A percentile compares a stretch with the other conserved stretches of the same genome.
phyloP scores from a whole-genome alignment of 2,113 vertebrate genomes.

The Psilopsiagon aymara region DNA sequence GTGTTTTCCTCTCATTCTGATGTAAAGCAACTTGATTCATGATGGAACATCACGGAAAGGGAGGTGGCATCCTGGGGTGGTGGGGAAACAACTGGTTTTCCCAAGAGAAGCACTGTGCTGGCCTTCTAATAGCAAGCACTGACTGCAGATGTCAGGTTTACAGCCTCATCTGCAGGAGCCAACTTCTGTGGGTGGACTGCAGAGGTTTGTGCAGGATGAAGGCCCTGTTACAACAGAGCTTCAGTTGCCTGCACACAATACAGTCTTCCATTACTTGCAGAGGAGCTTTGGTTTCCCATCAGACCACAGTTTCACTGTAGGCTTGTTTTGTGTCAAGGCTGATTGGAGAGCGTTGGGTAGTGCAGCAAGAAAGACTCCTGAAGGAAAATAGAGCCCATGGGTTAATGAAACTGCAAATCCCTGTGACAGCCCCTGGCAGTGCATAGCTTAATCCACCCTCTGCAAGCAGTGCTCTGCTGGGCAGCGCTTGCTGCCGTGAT shows the following conservation, averaged over 20 bases:
- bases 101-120: accelerated
- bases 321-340: not conserved
- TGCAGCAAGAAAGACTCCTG: not conserved
- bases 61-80: not conserved
- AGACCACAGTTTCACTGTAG: accelerated
- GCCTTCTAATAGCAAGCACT: accelerated
- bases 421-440: not conserved
- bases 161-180: not conserved
- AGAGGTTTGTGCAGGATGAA: not conserved
- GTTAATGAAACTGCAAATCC: not conserved
- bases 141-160: accelerated
- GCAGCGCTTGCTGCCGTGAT: not conserved
- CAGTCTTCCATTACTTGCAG: not conserved
- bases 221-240: not conserved
- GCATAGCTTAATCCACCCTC: not conserved
- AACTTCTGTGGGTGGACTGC: not conserved
- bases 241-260: not conserved
- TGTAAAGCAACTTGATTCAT: not conserved
- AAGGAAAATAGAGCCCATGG: not conserved
- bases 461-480: not conserved
- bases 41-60: not conserved
- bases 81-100: not conserved
- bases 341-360: not conserved
- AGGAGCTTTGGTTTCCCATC: not conserved
- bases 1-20: not conserved